Evolutionary conservation across 1,140 invertebrate species (phyloP).

Genomic region (Papilio glaucus): DNA sequence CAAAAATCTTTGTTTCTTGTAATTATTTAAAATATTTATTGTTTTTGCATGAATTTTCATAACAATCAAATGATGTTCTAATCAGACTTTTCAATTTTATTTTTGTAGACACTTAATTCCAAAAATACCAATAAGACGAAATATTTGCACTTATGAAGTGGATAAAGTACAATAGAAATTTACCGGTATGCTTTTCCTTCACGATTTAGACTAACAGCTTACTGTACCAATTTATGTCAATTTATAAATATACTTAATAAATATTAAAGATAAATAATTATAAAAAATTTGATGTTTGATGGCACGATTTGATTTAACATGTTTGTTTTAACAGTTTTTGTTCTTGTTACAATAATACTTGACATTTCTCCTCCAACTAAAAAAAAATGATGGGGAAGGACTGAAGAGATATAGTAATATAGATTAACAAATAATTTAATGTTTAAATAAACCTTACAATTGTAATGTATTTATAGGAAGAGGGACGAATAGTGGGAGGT

Average conservation of each 20-base stretch:
- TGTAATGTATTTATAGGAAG: constrained; percentile 55
- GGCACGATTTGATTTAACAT: constrained; percentile 15
- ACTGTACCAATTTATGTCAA: too few relatives aligned
- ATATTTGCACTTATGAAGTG: not conserved
- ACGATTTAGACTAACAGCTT: not conserved
- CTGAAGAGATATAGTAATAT: not conserved
- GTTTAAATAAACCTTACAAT: not conserved
- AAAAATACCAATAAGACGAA: not conserved
- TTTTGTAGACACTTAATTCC: not conserved
- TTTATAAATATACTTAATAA: not conserved
- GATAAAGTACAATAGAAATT: not conserved
- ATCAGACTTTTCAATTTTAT: not conserved
- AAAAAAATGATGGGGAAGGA: constrained; percentile 15
- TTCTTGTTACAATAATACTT: not conserved
- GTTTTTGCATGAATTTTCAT: constrained; percentile 16
- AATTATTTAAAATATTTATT: not conserved
- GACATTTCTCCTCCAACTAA: not conserved
- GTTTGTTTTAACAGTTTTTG: constrained; percentile 1
- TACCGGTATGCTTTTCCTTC: not conserved
- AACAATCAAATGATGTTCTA: not conserved
- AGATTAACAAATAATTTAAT: not conserved
- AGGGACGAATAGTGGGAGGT: constrained; percentile 64
- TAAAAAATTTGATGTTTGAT: not conserved
- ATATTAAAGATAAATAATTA: not conserved
- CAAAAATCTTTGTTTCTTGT: too few relatives aligned